Evolutionary conservation across 2,113 vertebrate species (phyloP).

Genomic region (Cottus gobio): DNA sequence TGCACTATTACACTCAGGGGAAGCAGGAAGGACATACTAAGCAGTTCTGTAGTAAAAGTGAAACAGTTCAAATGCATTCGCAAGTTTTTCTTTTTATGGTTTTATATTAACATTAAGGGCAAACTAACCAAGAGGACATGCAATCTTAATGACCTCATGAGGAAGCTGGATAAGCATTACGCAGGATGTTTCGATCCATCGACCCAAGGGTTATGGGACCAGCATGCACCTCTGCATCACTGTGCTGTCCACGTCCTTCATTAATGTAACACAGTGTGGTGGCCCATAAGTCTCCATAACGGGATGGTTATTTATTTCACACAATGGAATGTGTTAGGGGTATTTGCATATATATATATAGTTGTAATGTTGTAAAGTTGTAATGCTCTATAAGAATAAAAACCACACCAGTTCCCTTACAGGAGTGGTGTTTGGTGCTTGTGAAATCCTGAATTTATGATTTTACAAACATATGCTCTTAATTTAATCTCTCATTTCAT

Average conservation of each 20-base stretch:
- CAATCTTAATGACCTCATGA: background rate
- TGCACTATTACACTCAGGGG: background rate
- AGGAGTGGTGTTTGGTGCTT: background rate
- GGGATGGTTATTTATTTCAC: background rate
- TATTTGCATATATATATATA: background rate
- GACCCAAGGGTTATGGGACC: background rate
- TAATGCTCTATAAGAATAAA: background rate
- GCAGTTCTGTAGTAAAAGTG: background rate
- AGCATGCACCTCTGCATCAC: slow-evolving; percentile 8
- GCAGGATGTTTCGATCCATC: slow-evolving; percentile 9
- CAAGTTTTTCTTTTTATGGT: background rate
- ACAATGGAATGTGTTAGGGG: background rate
- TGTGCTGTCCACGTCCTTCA: background rate
- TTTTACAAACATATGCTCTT: slow-evolving; percentile 3
- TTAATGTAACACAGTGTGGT: background rate
- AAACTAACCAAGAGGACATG: background rate
- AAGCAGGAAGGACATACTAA: background rate
- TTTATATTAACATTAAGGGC: slow-evolving; percentile 4
- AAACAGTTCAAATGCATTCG: background rate
- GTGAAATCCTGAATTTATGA: background rate
- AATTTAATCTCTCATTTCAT: slow-evolving; percentile 10
- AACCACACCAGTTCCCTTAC: background rate
- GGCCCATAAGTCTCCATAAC: background rate
- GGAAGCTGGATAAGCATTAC: slow-evolving; percentile 12
- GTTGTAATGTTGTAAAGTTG: no score